Base-by-base conservation (phyloP, 1,140 invertebrate species). In the Sweltsa coloradensis region DNA sequence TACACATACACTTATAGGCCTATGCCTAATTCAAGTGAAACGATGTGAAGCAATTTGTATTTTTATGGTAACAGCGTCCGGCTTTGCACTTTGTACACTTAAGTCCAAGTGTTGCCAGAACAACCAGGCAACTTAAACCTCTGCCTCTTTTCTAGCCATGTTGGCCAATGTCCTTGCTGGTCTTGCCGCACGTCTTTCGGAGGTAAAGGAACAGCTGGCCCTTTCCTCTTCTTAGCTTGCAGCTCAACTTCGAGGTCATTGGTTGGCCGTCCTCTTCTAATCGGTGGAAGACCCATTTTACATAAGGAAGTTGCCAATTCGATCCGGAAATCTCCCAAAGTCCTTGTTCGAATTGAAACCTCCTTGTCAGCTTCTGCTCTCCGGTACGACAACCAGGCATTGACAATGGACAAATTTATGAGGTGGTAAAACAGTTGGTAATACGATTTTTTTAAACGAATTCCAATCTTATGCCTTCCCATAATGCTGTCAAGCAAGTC, bases 91-190 rank as follows among this genome's bases (percentile, higher is more conserved):
- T 37, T 9, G 4, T 5, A 37, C 36, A 37, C 11, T 37, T 37
- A 5, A 37, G n/a, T 22, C 18, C 18, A 37, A 19, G 36, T 34
- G 47, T 49, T 3, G 2, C 34, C 40, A 0, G 37, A 47, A 31
- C 52, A 53, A 4, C 26, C 14, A 13, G 55, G 59, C 41, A 57
- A 54, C 34, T 60, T 63, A 49, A 59, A 65, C 16, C 57, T 46
- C n/a, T 56, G 55, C 41, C 52, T 55, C 36, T 52, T 57, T 49
- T 60, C 45, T 53, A 55, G 6, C 57, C 55, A 51, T 21, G 44
- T 53, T 49, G 60, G 60, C 61, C 60, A 63, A 50, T 64, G 59
- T 5, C 59, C 56, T 50, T 59, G 54, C 25, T 61, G 54, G 42
- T 66, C 60, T 51, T 54, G 51, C 2, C 59, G 47, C 19, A 62